Evolutionary conservation across 2,888 invertebrate species (phyloP).

Genomic region (Melanostoma scalare): DNA sequence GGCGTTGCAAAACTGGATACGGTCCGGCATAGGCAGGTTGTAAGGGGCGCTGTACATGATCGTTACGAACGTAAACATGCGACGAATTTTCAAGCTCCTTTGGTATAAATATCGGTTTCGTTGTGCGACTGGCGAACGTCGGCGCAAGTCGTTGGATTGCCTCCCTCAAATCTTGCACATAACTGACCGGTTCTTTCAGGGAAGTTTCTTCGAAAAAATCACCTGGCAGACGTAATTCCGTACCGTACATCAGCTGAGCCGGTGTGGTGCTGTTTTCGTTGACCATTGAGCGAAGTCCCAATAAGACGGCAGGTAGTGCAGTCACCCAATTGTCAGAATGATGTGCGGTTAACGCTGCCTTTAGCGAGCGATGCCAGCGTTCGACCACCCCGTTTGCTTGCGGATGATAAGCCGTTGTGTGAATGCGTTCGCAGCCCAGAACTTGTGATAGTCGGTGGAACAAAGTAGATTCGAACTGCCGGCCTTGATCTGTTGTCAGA

Average conservation of each 20-base stretch:
- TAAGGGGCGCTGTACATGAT: slow-evolving; percentile 24
- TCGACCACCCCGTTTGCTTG: slow-evolving; percentile 79
- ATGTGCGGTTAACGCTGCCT: slow-evolving; percentile 77
- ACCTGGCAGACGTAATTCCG: slow-evolving; percentile 5
- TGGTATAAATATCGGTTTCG: slow-evolving; percentile 26
- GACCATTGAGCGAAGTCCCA: slow-evolving; percentile 26
- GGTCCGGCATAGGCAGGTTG: slow-evolving; percentile 21
- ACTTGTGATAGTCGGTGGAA: slow-evolving; percentile 75
- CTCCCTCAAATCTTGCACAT: slow-evolving; percentile 17
- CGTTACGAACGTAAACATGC: slow-evolving; percentile 26
- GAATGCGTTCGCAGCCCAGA: slow-evolving; percentile 74
- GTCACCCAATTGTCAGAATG: slow-evolving; percentile 74
- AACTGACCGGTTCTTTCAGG: slow-evolving; percentile 5
- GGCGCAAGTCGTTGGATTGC: slow-evolving; percentile 4
- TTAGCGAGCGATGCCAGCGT: slow-evolving; percentile 79
- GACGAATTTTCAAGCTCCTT: slow-evolving; percentile 14
- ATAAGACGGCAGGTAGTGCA: slow-evolving; percentile 23
- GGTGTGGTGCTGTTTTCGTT: slow-evolving; percentile 17
- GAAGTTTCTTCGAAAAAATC: slow-evolving; percentile 8
- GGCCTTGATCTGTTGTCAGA: slow-evolving; percentile 79
- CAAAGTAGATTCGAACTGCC: slow-evolving; percentile 77
- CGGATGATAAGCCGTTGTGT: slow-evolving; percentile 78
- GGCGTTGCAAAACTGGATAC: slow-evolving; percentile 17
- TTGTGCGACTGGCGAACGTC: slow-evolving; percentile 4
- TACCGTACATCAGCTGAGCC: slow-evolving; percentile 18